These are phyloP conservation scores for Hestina assimilis DNA, from an alignment of 1,140 invertebrate genomes.

Conservation along the genomic window DNA sequence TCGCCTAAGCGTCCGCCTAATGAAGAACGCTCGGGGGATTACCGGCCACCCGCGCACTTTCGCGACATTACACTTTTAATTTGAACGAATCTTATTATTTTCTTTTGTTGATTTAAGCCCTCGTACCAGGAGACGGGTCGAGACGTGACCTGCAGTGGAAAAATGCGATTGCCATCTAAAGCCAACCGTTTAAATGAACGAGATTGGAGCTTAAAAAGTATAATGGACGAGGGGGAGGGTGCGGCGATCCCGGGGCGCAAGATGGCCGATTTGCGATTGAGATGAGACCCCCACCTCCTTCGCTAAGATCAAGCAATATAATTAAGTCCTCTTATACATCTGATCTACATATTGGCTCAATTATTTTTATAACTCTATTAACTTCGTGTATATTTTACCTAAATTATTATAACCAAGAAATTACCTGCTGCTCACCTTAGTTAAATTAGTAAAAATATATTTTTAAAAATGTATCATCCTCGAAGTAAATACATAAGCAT, in stretches of 20 bases:
- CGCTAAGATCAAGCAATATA: conserved; percentile 69
- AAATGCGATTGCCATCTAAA: conserved; percentile 82
- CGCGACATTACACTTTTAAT: conserved; percentile 83
- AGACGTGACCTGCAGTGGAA: conserved; percentile 82
- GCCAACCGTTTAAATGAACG: conserved; percentile 82
- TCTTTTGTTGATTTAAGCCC: conserved; percentile 83
- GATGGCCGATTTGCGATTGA: conserved; percentile 79
- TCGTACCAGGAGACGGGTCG: conserved; percentile 73
- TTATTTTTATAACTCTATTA: conserved; percentile 6
- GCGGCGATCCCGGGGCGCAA: conserved; percentile 66
- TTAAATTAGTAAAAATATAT: no score
- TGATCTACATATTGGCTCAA: conserved; percentile 9
- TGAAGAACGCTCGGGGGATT: conserved; percentile 70
- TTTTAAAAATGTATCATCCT: no score
- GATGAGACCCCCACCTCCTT: conserved; percentile 66
- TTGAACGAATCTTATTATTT: conserved; percentile 82
- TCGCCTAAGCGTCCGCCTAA: conserved; percentile 57
- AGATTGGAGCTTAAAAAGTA: conserved; percentile 83
- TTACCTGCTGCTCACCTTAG: no score
- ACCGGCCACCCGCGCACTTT: conserved; percentile 61
- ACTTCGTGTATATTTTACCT: no score
- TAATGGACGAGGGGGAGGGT: conserved; percentile 74
- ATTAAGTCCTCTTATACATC: conserved; percentile 62
- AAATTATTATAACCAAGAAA: no score
- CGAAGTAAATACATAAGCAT: no score